phyloP scores from a whole-genome alignment of 2,888 invertebrate genomes.

The Rotaria sp. region DNA sequence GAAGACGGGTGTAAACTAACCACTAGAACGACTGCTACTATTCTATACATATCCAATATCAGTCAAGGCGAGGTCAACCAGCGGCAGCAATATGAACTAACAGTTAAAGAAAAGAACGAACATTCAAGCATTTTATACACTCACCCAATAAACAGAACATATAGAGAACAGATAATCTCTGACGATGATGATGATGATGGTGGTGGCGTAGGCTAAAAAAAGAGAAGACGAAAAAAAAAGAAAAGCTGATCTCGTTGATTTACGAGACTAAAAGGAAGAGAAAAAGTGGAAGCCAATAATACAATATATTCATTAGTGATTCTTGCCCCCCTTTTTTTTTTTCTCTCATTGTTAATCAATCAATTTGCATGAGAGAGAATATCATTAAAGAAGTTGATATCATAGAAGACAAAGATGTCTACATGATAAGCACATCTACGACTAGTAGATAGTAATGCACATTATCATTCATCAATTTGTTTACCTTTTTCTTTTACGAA shows the following conservation, averaged over 20 bases:
- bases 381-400: not conserved
- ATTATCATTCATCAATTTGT: not conserved
- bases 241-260: not conserved
- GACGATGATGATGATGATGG: not conserved
- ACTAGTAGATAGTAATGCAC: not conserved
- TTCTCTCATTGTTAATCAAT: not conserved
- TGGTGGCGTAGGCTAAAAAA: not conserved
- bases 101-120: not conserved
- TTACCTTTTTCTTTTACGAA: not conserved
- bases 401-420: not conserved
- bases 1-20: not conserved
- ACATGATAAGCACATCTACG: not conserved
- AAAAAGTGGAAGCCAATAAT: not conserved
- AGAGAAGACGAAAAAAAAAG: not conserved
- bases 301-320: not conserved
- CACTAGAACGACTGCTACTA: not conserved
- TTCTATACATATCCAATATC: not conserved
- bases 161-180: not conserved
- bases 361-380: not conserved
- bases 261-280: not conserved
- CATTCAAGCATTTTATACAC: not conserved
- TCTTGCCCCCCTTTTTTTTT: not conserved
- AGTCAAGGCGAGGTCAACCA: slow-evolving; percentile 12
- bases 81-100: not conserved
- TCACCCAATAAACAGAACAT: not conserved